Conservation (phyloP, 2,888 invertebrate genomes). For the Hofmannophila pseudospretella region DNA sequence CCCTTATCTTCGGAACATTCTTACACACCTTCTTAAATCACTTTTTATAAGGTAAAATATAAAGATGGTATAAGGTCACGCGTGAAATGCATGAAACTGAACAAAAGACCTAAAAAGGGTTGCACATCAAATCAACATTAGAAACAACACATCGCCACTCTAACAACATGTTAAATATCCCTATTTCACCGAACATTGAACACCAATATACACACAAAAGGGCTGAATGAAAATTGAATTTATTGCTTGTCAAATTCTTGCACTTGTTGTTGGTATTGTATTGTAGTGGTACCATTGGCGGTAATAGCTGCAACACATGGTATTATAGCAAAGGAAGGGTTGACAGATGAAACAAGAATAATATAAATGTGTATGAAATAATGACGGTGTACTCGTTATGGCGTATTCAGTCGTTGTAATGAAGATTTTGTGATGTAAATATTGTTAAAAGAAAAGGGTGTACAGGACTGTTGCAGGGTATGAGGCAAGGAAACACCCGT, state of each 20-base stretch:
- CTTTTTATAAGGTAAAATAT: no score
- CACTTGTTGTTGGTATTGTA: slow-evolving; percentile 59
- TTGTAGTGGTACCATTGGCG: slow-evolving; percentile 50
- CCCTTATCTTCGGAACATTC: no score
- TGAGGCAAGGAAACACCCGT: no score
- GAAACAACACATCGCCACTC: slow-evolving; percentile 22
- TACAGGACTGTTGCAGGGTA: no score
- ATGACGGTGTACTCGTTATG: slow-evolving; percentile 37
- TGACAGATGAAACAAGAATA: slow-evolving; percentile 19
- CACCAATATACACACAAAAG: slow-evolving; percentile 48
- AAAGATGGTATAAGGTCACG: no score
- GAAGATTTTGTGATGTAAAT: slow-evolving; percentile 3
- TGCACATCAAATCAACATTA: no score
- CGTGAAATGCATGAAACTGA: no score
- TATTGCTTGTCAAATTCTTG: slow-evolving; percentile 67
- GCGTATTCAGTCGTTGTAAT: slow-evolving; percentile 26
- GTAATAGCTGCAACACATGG: slow-evolving; percentile 72
- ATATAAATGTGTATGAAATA: slow-evolving; percentile 36
- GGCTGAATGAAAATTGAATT: slow-evolving; percentile 59
- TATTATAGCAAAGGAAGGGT: slow-evolving; percentile 52
- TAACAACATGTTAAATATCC: slow-evolving; percentile 38
- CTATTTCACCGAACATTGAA: slow-evolving; percentile 59
- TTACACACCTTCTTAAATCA: no score
- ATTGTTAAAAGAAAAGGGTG: not conserved
- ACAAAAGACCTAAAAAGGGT: no score